A percentile compares a stretch with the other conserved stretches of the same genome.
These are phyloP conservation scores for Lacanobia wlatinum DNA, from an alignment of 2,888 invertebrate genomes.

Conservation along the genomic window DNA sequence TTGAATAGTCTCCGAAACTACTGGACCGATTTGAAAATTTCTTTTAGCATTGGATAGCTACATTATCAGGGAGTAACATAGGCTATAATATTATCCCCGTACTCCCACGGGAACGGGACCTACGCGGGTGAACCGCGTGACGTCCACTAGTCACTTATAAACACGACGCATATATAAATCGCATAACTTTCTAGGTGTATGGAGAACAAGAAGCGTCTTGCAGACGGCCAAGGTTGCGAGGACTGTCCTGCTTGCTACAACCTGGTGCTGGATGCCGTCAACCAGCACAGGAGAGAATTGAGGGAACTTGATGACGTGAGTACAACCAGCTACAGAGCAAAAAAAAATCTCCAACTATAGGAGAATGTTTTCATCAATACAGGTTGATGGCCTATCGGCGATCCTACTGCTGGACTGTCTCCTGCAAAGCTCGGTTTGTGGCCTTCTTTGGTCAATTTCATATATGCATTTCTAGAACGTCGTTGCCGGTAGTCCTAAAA, in stretches of 20 bases:
- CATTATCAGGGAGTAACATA: too few species aligned
- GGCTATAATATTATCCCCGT: too few species aligned
- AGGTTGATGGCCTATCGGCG: too few species aligned
- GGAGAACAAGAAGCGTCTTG: slow-evolving; percentile 98
- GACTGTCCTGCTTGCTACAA: slow-evolving; percentile 99
- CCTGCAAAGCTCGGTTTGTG: background rate
- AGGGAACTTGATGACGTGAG: slow-evolving; percentile 93
- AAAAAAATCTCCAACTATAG: too few species aligned
- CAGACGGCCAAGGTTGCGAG: slow-evolving; percentile 94
- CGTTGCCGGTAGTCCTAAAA: too few species aligned
- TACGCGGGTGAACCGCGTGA: too few species aligned
- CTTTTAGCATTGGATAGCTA: too few species aligned
- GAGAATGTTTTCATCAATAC: too few species aligned
- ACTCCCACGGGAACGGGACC: too few species aligned
- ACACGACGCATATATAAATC: background rate
- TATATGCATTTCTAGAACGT: background rate
- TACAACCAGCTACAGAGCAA: background rate
- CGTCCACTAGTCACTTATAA: too few species aligned
- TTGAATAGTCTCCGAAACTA: too few species aligned
- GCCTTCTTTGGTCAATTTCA: background rate
- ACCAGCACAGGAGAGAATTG: slow-evolving; percentile 94
- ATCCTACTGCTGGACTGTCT: background rate
- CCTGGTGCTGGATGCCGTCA: slow-evolving; percentile 96
- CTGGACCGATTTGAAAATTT: too few species aligned
- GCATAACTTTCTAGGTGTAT: slow-evolving; percentile 92